Percentiles rank a stretch among this genome's conserved stretches.
These are phyloP conservation scores for Tenthredo amoena DNA, from an alignment of 2,888 invertebrate genomes.

Conservation along the genomic window DNA sequence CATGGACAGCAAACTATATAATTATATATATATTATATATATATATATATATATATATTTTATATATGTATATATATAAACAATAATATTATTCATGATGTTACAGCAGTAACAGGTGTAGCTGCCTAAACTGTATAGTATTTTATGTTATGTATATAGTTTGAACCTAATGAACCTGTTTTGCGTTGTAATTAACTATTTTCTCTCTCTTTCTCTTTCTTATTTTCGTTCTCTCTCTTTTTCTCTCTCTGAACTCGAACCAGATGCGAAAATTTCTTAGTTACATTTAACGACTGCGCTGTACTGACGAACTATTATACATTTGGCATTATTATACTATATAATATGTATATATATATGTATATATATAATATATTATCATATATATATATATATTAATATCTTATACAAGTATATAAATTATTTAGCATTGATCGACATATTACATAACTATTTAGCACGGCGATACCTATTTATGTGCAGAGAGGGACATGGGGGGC, in stretches of 20 bases:
- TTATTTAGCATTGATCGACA: slow-evolving; percentile 1
- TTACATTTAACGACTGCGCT: not conserved
- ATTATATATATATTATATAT: not conserved
- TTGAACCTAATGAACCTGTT: not conserved
- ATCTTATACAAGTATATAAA: not conserved
- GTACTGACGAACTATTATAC: slow-evolving; percentile 74
- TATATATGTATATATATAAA: not conserved
- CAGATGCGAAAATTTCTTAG: not conserved
- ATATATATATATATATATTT: not conserved
- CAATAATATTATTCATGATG: not conserved
- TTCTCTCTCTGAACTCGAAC: not conserved
- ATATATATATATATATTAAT: slow-evolving; percentile 4
- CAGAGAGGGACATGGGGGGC: not conserved
- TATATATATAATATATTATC: not conserved
- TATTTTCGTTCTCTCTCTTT: not conserved
- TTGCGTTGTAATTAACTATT: not conserved
- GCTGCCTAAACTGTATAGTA: not conserved
- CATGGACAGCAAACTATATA: slow-evolving; percentile 9
- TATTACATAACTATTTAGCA: not conserved
- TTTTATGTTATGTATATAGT: not conserved
- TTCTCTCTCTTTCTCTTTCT: not conserved
- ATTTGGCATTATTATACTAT: slow-evolving; percentile 74
- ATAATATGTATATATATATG: not conserved
- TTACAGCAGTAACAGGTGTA: not conserved
- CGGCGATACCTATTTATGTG: not conserved